Evolutionary conservation across 2,888 invertebrate species (phyloP), one percentile per base, ranked within the genome.

Genomic region (Physocephala rufipes): DNA sequence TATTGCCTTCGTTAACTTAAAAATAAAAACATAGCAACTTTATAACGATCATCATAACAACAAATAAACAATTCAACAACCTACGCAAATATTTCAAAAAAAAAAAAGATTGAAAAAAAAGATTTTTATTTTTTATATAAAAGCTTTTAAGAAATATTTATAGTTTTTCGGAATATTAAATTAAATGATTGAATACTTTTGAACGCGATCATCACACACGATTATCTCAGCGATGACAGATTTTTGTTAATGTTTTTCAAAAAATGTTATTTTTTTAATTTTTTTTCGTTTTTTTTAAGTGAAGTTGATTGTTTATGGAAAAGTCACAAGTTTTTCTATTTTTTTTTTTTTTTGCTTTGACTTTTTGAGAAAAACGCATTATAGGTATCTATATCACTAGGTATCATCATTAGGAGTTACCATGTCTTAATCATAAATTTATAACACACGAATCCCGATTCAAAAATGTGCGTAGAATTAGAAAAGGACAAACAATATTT

Each of bases 401-500:
- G 67, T 64, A 36, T 66, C 71, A 73, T 70, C 36, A 36, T 9
- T 7, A 36, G 69, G 63, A 71, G 71, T 76, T 70, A 70, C 74
- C 74, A 70, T 74, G 74, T 74, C 76, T 74, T 76, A 74, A 74
- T 74, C 76, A 76, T 66, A 74, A 72, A 72, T 76, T 70, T 73
- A 13, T 7, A 36, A 36, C 4, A 36, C 5, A 36, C 36, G 9
- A 36, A 36, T 7, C 36, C 9, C 4, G 36, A 9, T 9, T 53
- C n/a, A 9, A 2, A 53, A 21, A 53, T 19, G 12, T 53, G 53
- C 16, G 16, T 2, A 53, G 19, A 53, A 53, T 21, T 21, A 15
- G 19, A 12, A 19, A 53, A 19, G 1, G 53, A 53, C 2, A 21
- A 7, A 21, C 53, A 53, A 9, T 7, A 16, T 49, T 19, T 2